Evolutionary conservation across 2,888 invertebrate genomes (phyloP).

Genomic region (Meliscaeva auricollis): DNA sequence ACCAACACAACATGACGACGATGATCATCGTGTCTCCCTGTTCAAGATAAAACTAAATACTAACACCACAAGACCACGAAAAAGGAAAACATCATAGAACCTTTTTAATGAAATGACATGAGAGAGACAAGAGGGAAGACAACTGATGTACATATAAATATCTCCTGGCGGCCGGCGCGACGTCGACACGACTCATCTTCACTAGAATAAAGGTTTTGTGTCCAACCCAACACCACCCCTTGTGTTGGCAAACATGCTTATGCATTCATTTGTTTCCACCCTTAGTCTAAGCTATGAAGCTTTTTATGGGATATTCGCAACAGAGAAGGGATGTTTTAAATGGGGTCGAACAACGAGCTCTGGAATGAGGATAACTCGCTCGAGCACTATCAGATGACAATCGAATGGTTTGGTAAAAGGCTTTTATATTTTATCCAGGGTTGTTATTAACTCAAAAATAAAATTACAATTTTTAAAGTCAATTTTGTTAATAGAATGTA

Average conservation of each 20-base stretch:
- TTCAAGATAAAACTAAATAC: conserved; percentile 22
- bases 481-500: too few species aligned
- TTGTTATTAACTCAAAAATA: conserved; percentile 21
- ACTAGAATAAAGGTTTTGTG: conserved; percentile 27
- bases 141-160: conserved; percentile 21
- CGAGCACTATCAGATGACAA: conserved; percentile 51
- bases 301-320: conserved; percentile 3
- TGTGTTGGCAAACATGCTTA: conserved; percentile 70
- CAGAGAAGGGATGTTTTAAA: conserved; percentile 63
- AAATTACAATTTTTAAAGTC: too few species aligned
- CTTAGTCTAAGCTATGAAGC: conserved; percentile 8
- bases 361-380: conserved; percentile 52
- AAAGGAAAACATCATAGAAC: conserved; percentile 60
- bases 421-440: not conserved
- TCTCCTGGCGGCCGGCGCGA: not conserved
- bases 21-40: conserved; percentile 37
- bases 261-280: conserved; percentile 75
- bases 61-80: conserved; percentile 66
- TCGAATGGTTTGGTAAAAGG: conserved; percentile 61
- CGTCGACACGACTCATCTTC: conserved; percentile 49
- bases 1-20: conserved; percentile 48
- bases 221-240: conserved; percentile 54
- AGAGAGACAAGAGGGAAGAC: conserved; percentile 30
- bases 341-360: conserved; percentile 49
- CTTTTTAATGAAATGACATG: conserved; percentile 27